Evolutionary conservation across 2,888 invertebrate genomes (phyloP).

Genomic region (Sycophila texana): DNA sequence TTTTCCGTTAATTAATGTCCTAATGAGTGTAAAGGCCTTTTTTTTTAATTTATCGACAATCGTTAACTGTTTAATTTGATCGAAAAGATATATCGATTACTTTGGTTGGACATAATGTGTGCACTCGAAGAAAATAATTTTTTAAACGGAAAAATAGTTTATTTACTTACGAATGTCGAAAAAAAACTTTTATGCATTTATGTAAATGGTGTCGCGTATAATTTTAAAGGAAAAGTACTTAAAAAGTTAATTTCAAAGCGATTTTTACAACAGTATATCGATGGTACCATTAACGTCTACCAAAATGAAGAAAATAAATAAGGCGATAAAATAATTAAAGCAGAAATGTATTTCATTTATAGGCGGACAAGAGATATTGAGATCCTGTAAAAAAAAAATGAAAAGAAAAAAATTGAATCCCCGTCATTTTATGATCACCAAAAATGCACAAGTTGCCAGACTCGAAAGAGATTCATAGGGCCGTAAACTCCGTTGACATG

Average conservation of each 20-base stretch:
- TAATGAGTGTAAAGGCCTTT: conserved; percentile 34
- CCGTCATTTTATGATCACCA: conserved; percentile 47
- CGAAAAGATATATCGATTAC: neutral
- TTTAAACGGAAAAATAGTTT: neutral
- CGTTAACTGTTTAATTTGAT: conserved; percentile 20
- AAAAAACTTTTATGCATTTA: neutral
- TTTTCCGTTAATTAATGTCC: conserved; percentile 35
- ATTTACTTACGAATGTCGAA: neutral
- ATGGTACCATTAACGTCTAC: conserved; percentile 10
- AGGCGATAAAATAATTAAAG: conserved; percentile 36
- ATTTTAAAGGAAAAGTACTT: neutral
- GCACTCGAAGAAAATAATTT: neutral
- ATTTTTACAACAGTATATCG: conserved; percentile 19
- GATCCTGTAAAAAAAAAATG: conserved; percentile 12
- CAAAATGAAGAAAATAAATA: conserved; percentile 27
- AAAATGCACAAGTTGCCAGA: conserved; percentile 36
- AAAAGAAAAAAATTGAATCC: conserved; percentile 43
- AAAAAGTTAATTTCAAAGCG: neutral
- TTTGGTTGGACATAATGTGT: neutral
- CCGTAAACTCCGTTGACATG: conserved; percentile 45
- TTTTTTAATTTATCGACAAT: conserved; percentile 33
- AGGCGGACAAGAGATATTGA: conserved; percentile 41
- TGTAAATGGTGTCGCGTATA: neutral
- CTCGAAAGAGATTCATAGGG: conserved; percentile 46
- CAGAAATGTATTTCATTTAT: conserved; percentile 38